Evolutionary conservation across 2,888 invertebrate genomes (phyloP), one percentile per base, ranked within the genome.

Genomic region (Oscheius sp.): DNA sequence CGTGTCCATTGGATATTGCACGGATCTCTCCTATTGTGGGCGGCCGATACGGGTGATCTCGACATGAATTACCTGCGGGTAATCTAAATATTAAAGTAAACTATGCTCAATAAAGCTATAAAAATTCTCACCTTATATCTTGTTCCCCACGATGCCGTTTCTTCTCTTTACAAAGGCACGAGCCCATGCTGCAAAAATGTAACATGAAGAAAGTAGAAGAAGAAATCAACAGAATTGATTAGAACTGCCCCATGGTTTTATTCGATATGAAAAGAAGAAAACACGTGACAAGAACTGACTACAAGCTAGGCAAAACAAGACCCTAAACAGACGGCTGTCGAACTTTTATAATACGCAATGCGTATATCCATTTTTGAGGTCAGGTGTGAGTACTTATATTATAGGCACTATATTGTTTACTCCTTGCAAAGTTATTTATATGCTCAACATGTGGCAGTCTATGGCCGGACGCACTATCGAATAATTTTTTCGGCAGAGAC

Each of bases 111-210:
- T 52, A 9, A 2, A 52, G n/a, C 25, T 9, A 46, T 6, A 64
- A 45, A 27, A 43, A 49, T 18, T 35, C 46, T 21, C 5, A 72
- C 66, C 56, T 53, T 35, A 7, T 45, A 5, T 43, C 21, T 5
- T 29, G 64, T 21, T n/a, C 66, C 18, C 64, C 52, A 29, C 64
- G 21, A 21, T 45, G 41, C 21, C 72, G 58, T 43, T 70, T 76
- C 72, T 91, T 92, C 86, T 92, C 91, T 89, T 93, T 93, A 89
- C 93, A 93, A 89, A 93, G 92, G 90, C 93, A 93, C 89, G 92
- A 91, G 89, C 94, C 94, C 93, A 94, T 94, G 71, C 80, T 80
- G 75, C 16, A 80, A 77, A 61, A 27, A 18, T 69, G 41, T 16
- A 55, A 16, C 55, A 56, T 69, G n/a, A 55, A 16, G 25, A 23